Base-by-base conservation (phyloP, 1,140 invertebrate genomes). In the Hyles euphorbiae region DNA sequence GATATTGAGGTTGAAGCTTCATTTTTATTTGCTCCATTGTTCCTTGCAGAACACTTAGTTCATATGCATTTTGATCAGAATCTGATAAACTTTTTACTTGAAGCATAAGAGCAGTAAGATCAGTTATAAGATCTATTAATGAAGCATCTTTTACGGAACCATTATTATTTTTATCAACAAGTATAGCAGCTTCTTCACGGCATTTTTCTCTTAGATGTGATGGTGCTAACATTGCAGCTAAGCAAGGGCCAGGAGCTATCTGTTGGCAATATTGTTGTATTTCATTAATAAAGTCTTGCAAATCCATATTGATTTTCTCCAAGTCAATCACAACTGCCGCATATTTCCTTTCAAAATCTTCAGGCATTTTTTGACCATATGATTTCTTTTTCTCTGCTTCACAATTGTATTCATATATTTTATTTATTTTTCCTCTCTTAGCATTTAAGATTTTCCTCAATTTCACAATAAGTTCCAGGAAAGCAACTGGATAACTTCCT, bases 31-130 rank as follows among this genome's bases (percentile, higher is more conserved):
- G 95, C 70, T 95, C 93, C 84, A 99, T 93, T 33, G 97, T 97
- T 36, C 97, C 97, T 91, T 98, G 95, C 9, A 99, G 90, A 34
- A 98, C 96, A 87, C 97, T 96, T 56, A 98, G 90, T 83, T 98
- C 97, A 88, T 98, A 97, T 3, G 95, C 94, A 88, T 96, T 97
- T 79, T 95, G 93, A 81, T 98, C 95, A 48, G 94, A 96, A 87
- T 97, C 96, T 7, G 95, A 95, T 61, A 99, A 90, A 83, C 94
- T 96, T 93, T 96, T 98, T 0, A 98, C 94, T 91, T 98, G 97
- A 46, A 98, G 89, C 92, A 99, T 94, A 34, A 99, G 88, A 0
- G 97, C 96, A 22, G 96, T 96, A 22, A 99, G 91, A 85, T 97
- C 94, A 50, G 94, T 94, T 5, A 99, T 95, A 47, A 98, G 89